phyloP scores from a whole-genome alignment of 2,113 vertebrate species.

The Crotophaga sulcirostris region DNA sequence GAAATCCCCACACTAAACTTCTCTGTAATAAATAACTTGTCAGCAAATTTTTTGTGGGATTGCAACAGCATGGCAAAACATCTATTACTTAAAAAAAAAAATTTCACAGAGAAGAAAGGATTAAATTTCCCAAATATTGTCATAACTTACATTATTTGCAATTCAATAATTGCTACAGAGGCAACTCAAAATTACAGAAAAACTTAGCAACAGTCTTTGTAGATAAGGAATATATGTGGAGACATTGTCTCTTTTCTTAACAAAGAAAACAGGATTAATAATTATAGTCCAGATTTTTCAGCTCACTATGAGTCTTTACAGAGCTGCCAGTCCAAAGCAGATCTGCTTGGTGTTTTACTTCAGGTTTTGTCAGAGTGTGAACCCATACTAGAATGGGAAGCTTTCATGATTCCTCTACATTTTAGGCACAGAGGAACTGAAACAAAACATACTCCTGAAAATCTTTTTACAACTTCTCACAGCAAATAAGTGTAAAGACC shows the following conservation, averaged over 20 bases:
- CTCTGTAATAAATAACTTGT: slow-evolving; percentile 2
- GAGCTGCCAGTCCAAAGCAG: neutral
- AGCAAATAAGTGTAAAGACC: neutral
- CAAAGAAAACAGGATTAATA: neutral
- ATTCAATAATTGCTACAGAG: neutral
- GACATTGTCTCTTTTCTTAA: neutral
- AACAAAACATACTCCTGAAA: neutral
- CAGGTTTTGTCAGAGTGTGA: neutral
- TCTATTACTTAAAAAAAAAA: neutral
- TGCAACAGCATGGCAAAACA: neutral
- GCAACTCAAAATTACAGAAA: neutral
- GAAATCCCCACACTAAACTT: slow-evolving; percentile 29
- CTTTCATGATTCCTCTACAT: neutral
- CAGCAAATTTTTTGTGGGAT: neutral
- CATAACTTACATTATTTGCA: neutral
- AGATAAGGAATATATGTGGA: neutral
- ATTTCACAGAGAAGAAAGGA: neutral
- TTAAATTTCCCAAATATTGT: neutral
- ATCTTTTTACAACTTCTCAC: neutral
- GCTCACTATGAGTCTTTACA: neutral
- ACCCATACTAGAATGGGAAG: accelerated
- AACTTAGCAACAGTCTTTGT: accelerated
- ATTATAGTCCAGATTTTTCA: neutral
- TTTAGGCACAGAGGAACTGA: neutral
- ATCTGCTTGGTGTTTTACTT: neutral